These are phyloP conservation scores for Acleris cristana DNA, from an alignment of 2,888 invertebrate genomes.

Conservation along the genomic window DNA sequence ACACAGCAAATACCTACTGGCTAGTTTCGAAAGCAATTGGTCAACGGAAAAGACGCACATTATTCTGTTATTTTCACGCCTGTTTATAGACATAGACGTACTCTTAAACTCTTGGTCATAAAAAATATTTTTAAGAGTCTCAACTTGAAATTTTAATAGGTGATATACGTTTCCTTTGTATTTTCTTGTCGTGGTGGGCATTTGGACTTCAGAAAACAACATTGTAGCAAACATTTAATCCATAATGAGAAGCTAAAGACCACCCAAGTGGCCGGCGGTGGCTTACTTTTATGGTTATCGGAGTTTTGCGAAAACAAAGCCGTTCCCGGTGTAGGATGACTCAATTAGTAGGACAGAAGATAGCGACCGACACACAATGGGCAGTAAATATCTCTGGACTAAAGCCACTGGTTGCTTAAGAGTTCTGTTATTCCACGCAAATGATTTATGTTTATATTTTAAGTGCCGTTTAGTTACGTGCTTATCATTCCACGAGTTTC, in stretches of 20 bases:
- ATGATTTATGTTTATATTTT: conserved; percentile 33
- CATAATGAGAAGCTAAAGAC: conserved; percentile 49
- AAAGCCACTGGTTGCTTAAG: conserved; percentile 40
- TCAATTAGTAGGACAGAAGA: conserved; percentile 76
- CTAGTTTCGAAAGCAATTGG: too few relatives aligned
- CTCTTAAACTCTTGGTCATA: conserved; percentile 17
- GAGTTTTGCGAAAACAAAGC: conserved; percentile 78
- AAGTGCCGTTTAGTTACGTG: conserved; percentile 15
- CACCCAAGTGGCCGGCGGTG: conserved; percentile 68
- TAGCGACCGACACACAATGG: conserved; percentile 67
- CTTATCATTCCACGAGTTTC: neutral
- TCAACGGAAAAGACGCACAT: too few relatives aligned
- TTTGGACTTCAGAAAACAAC: conserved; percentile 38
- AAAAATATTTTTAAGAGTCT: conserved; percentile 33
- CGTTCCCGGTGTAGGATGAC: conserved; percentile 72
- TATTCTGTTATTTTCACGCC: neutral
- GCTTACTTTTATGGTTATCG: conserved; percentile 60
- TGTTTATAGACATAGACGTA: conserved; percentile 38
- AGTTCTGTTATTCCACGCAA: conserved; percentile 15
- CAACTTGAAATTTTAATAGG: conserved; percentile 30
- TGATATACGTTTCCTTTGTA: conserved; percentile 34
- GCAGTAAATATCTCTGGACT: conserved; percentile 63
- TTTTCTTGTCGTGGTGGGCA: conserved; percentile 20
- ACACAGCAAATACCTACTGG: too few relatives aligned
- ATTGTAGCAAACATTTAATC: conserved; percentile 41